These are phyloP conservation scores for Sclerurus mexicanus DNA, from an alignment of 2,113 vertebrate genomes.

Conservation along the genomic window DNA sequence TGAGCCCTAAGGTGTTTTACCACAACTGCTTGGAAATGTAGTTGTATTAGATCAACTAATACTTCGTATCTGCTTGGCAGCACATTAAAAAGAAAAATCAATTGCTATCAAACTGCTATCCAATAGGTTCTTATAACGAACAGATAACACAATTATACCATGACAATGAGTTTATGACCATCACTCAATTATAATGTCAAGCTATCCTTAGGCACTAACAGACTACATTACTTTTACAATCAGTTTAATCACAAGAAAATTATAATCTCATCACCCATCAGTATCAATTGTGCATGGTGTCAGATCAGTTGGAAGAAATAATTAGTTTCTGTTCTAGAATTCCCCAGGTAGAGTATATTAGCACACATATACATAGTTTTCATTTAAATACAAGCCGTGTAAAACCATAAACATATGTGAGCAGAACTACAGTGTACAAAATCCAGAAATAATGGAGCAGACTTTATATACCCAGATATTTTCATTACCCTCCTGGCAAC, in stretches of 20 bases:
- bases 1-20: neutral
- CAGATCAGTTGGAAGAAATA: constrained; percentile 1
- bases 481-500: neutral
- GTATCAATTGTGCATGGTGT: neutral
- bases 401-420: neutral
- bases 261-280: neutral
- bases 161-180: neutral
- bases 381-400: neutral
- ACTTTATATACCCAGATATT: neutral
- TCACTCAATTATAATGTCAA: neutral
- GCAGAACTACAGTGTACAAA: neutral
- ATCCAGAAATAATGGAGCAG: neutral
- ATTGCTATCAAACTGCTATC: neutral
- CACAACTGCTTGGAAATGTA: neutral
- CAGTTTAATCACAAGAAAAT: neutral
- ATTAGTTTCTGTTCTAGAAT: neutral
- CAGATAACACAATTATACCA: neutral
- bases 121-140: neutral
- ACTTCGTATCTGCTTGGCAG: neutral
- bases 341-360: neutral
- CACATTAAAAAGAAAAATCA: neutral
- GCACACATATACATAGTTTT: neutral
- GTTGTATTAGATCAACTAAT: neutral
- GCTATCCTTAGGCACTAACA: neutral
- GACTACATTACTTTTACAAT: neutral